Evolutionary conservation across 2,797 vertebrate genomes (phyloP).

Genomic region (Sparus aurata): DNA sequence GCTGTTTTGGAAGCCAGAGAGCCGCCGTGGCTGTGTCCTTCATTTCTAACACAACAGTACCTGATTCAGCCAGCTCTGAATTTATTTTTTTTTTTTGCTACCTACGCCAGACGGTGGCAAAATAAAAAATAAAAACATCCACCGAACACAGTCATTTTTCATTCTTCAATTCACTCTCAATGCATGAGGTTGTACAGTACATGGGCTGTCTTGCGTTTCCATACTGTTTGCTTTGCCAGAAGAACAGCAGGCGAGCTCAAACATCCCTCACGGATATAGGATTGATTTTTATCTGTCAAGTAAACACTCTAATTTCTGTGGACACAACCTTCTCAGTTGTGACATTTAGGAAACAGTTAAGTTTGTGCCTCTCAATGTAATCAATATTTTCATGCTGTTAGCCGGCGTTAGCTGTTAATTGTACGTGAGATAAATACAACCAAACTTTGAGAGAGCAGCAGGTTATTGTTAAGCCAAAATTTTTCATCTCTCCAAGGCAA

Average conservation of each 20-base stretch:
- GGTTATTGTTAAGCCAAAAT: accelerated
- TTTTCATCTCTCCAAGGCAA: background rate
- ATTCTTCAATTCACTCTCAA: background rate
- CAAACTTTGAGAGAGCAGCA: background rate
- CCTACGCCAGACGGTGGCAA: background rate
- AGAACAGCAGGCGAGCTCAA: background rate
- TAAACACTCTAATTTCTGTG: background rate
- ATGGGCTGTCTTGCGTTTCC: background rate
- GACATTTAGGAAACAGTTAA: background rate
- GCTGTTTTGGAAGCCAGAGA: slow-evolving; percentile 52
- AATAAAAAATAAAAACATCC: background rate
- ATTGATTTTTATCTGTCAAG: background rate
- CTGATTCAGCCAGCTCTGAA: slow-evolving; percentile 9
- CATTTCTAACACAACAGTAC: slow-evolving; percentile 4
- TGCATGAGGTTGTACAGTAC: background rate
- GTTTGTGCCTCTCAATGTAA: background rate
- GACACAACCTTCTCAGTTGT: too few relatives aligned
- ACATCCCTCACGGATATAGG: background rate
- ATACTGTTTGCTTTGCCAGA: background rate
- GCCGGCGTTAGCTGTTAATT: background rate
- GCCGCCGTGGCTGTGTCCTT: slow-evolving; percentile 32
- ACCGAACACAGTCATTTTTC: background rate
- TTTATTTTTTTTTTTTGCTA: background rate
- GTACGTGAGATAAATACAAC: background rate
- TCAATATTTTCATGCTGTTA: too few relatives aligned